Conservation (phyloP, 1,140 invertebrate species). For the Pygmarrhopalites habei region DNA sequence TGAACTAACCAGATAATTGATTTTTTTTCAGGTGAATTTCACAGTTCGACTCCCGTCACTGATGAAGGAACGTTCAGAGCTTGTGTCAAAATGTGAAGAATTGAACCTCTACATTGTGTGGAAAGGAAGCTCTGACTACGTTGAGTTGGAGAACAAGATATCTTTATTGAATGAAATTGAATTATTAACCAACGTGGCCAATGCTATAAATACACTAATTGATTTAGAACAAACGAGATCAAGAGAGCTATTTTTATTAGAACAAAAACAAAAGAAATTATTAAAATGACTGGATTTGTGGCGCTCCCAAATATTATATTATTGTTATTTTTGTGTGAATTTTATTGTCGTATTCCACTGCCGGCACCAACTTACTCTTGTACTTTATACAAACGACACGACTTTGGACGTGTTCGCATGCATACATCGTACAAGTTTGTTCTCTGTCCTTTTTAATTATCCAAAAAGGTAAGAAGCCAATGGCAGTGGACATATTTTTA, state of each 20-base stretch:
- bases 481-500: not conserved
- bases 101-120: constrained; percentile 27
- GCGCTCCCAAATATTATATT: not conserved
- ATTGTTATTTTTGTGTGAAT: not conserved
- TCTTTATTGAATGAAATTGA: constrained; percentile 31
- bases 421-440: not conserved
- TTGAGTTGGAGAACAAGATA: constrained; percentile 35
- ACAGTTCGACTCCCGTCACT: constrained; percentile 33
- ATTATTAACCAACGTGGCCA: constrained; percentile 14
- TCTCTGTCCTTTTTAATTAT: too few species aligned
- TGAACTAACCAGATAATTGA: too few species aligned
- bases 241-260: constrained; percentile 15
- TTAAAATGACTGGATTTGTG: constrained; percentile 16
- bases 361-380: not conserved
- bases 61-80: constrained; percentile 23
- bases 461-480: constrained; percentile 14
- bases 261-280: constrained; percentile 24
- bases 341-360: constrained; percentile 9
- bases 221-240: constrained; percentile 23
- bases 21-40: constrained; percentile 33
- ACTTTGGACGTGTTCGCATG: not conserved
- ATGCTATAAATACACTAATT: constrained; percentile 27
- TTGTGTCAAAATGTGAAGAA: constrained; percentile 17
- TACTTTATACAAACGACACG: not conserved
- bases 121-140: constrained; percentile 31